These are phyloP conservation scores for Centropyge bicolor DNA, from an alignment of 2,797 vertebrate genomes.

Conservation along the genomic window DNA sequence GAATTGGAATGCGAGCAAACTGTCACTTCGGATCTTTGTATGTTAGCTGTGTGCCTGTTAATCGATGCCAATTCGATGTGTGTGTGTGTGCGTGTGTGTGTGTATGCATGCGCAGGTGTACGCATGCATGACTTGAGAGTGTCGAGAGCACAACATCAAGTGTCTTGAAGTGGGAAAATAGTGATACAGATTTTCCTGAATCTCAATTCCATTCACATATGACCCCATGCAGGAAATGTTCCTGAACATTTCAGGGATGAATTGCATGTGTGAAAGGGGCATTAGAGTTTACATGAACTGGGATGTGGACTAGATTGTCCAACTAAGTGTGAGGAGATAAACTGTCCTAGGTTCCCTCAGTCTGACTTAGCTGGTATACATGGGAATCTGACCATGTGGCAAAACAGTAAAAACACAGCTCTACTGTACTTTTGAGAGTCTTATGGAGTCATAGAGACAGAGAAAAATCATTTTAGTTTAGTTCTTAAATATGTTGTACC, in stretches of 20 bases:
- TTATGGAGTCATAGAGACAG: background rate
- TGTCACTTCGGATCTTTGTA: conserved; percentile 35
- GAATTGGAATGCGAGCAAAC: conserved; percentile 8
- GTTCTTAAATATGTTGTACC: background rate
- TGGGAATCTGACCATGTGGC: background rate
- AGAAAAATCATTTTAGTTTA: background rate
- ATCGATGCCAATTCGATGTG: conserved; percentile 1
- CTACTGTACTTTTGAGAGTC: conserved; percentile 13
- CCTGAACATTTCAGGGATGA: no score
- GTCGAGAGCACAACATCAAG: no score
- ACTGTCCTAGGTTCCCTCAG: background rate
- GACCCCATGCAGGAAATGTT: no score
- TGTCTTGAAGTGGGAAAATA: no score
- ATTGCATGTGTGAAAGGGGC: no score
- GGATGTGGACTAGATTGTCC: conserved; percentile 5
- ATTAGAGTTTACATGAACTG: background rate
- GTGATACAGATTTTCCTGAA: no score
- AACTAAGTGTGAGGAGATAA: background rate
- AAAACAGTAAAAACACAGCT: conserved; percentile 42
- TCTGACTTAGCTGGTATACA: background rate
- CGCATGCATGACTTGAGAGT: background rate
- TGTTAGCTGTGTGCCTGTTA: background rate
- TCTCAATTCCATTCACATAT: no score
- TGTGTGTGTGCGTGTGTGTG: conserved; percentile 2
- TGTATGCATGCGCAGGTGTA: background rate